Base-by-base conservation (phyloP, 2,888 invertebrate genomes). In the Agrypnus murinus region DNA sequence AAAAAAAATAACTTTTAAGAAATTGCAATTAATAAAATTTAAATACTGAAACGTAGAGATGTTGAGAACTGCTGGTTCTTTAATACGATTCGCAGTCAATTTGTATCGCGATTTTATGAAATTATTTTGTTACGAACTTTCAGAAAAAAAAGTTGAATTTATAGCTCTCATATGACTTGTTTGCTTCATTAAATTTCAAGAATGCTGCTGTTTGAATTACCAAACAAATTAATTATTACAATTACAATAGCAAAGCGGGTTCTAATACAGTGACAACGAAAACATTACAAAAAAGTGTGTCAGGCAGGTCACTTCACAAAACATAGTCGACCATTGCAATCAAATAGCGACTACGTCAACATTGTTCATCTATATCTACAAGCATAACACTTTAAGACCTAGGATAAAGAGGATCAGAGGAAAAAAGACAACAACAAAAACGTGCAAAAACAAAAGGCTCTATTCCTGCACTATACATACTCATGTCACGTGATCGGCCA, bases 401-500 rank as follows among this genome's bases (percentile, higher is more conserved):
- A 36, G 5, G 15, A 15, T 6, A 1, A 36, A 14, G 15, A 34
- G 45, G 8, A 62, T 17, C 14, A 25, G n/a, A 40, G 31, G 31
- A 57, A 32, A 7, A 55, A 0, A 17, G 12, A 6, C 12, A 14
- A 17, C 4, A 10, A 12, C 25, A 36, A 36, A 40, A 65, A 58
- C 32, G 65, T 65, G 65, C 57, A 45, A 58, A 58, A 65, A 46
- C 34, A 55, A 34, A 53, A 19, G 17, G 9, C 9, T 5, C 25
- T 43, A 62, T 25, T 43, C 14, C 9, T 53, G 15, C 32, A 12
- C 50, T 50, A 77, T 82, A 82, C 82, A 68, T 82, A 82, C 82
- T 79, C 82, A 82, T 82, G 77, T 82, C 82, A 81, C 80, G 80
- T 77, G 80, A 73, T 71, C 62, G 63, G 67, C 71, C 73, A 72